These are phyloP conservation scores for Rambutsinella grinnellia DNA, from an alignment of 2,888 invertebrate genomes.

Conservation along the genomic window DNA sequence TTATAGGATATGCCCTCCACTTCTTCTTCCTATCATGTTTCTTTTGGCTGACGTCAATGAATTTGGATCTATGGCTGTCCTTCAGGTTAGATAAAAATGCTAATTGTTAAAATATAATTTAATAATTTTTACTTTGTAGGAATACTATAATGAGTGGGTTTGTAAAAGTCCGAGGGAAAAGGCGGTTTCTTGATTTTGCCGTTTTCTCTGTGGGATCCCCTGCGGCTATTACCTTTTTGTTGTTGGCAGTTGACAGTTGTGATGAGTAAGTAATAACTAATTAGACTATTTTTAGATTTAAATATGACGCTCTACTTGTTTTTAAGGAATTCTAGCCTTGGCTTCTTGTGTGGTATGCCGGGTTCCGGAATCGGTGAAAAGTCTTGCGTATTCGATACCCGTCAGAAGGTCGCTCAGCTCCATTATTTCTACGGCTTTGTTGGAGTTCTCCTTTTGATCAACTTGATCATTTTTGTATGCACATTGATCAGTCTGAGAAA, in stretches of 20 bases:
- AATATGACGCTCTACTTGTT: not conserved
- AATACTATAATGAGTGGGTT: slow-evolving; percentile 18
- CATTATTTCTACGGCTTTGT: slow-evolving; percentile 57
- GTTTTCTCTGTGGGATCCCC: slow-evolving; percentile 48
- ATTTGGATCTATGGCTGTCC: slow-evolving; percentile 51
- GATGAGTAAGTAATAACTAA: slow-evolving; percentile 8
- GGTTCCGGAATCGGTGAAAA: slow-evolving; percentile 44
- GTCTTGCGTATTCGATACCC: slow-evolving; percentile 43
- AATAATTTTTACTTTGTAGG: not conserved
- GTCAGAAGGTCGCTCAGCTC: slow-evolving; percentile 45
- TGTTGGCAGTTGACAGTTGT: slow-evolving; percentile 38
- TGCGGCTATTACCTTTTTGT: slow-evolving; percentile 32
- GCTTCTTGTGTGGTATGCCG: slow-evolving; percentile 12
- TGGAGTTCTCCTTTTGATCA: slow-evolving; percentile 49
- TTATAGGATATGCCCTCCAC: slow-evolving; percentile 51
- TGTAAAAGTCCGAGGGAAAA: slow-evolving; percentile 49
- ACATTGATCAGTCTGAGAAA: slow-evolving; percentile 53
- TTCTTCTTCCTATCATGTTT: slow-evolving; percentile 54
- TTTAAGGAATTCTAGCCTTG: slow-evolving; percentile 10
- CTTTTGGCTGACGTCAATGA: slow-evolving; percentile 60
- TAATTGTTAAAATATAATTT: not conserved
- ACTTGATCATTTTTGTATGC: slow-evolving; percentile 54
- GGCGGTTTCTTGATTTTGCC: slow-evolving; percentile 48
- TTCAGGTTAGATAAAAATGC: slow-evolving; percentile 29
- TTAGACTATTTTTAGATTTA: not conserved